Evolutionary conservation across 2,113 vertebrate species (phyloP), one percentile per base, ranked within the genome.

Genomic region (Numenius arquata): DNA sequence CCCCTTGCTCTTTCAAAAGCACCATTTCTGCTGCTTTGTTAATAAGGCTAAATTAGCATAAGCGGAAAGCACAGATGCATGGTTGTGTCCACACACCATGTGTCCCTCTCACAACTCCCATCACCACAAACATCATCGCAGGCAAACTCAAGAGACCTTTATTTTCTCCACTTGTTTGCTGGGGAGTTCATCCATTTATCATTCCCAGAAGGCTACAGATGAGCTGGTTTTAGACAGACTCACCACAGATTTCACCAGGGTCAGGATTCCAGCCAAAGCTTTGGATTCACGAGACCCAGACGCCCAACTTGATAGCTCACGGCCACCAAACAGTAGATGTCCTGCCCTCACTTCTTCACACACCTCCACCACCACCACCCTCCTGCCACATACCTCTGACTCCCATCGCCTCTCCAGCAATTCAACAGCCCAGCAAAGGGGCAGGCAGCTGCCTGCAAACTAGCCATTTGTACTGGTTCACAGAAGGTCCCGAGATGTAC

Each of bases 401-500:
- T 36, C 53, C 7, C 34, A 27, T 2, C 22, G 9, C 6, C 45
- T 8, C 52, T 9, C 41, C 1, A 7, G 63, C 43, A 32, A 27
- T 8, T 17, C 48, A 22, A 9, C 23, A 45, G 48, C 43, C 38
- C 34, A 2, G 17, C 72, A 19, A 34, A 41, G 78, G 38, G 5
- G 12, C 0, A 3, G 50, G 27, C 75, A 4, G 2, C 50, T 19
- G 32, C 3, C 74, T 20, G 43, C 32, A n/a, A 25, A 6, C 5
- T 2, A 21, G 11, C 32, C 9, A 1, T 9, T 10, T 2, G 2
- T 11, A 5, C 17, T 8, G 38, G 5, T 9, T 34, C 45, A 23
- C 0, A 0, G 34, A 12, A 11, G 48, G 27, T 5, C 21, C 73
- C 7, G 0, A 29, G 19, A 4, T 0, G 12, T 32, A 41, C 6